A percentile compares a stretch with the other conserved stretches of the same genome.
phyloP scores from a whole-genome alignment of 2,797 vertebrate species.

The Halcyon chelicuti region DNA sequence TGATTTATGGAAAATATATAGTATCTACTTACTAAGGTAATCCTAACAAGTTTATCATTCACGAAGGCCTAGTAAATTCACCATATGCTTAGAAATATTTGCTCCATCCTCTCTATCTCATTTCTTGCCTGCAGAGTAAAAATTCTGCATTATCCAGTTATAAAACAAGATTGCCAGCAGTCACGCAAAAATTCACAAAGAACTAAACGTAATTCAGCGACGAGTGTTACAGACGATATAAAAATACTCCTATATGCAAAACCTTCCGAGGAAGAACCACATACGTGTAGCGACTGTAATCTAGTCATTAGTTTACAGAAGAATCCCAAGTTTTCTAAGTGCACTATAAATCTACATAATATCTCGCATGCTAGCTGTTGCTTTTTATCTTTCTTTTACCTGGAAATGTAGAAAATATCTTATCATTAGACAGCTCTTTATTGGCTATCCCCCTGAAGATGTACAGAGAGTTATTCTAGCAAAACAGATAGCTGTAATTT shows the following conservation, averaged over 20 bases:
- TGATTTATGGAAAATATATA: not conserved
- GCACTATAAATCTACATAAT: conserved; percentile 28
- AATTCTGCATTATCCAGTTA: not conserved
- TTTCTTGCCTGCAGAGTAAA: conserved; percentile 14
- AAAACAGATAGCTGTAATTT: conserved; percentile 46
- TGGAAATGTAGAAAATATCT: not conserved
- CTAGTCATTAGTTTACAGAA: not conserved
- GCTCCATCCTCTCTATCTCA: not conserved
- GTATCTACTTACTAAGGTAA: not conserved
- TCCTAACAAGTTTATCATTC: not conserved
- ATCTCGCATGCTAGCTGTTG: not conserved
- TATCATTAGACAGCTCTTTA: not conserved
- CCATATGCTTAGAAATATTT: not conserved
- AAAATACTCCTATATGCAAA: conserved; percentile 10
- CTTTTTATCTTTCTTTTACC: conserved; percentile 52
- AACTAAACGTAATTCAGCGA: not conserved
- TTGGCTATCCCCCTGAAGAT: conserved; percentile 6
- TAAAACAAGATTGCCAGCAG: not conserved
- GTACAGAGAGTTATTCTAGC: conserved; percentile 29
- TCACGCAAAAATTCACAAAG: conserved; percentile 1
- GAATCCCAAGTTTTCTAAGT: not conserved
- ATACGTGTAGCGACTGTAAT: not conserved
- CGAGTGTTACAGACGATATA: not conserved
- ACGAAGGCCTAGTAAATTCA: not conserved
- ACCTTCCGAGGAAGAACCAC: not conserved